Conservation (phyloP, 2,113 vertebrate species). For the Shinisaurus crocodilurus region DNA sequence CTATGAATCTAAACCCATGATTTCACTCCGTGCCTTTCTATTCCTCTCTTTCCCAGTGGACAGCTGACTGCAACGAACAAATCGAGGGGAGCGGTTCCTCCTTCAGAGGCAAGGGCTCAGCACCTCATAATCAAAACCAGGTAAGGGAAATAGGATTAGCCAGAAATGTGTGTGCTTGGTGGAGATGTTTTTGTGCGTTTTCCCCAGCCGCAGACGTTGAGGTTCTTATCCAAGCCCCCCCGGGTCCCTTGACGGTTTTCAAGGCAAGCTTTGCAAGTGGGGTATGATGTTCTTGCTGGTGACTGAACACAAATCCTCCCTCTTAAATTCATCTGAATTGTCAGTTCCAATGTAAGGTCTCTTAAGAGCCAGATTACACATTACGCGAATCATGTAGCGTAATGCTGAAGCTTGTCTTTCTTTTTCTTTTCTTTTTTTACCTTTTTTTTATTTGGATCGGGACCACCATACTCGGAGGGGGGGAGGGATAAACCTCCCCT, state of each 20-base stretch:
- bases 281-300: not conserved
- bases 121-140: slow-evolving; percentile 77
- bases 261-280: not conserved
- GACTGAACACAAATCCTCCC: not conserved
- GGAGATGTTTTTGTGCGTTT: not conserved
- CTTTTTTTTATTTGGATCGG: no score
- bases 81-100: slow-evolving; percentile 88
- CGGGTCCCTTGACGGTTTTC: not conserved
- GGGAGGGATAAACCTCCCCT: no score
- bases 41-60: slow-evolving; percentile 85
- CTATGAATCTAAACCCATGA: not conserved
- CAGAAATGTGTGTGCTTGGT: not conserved
- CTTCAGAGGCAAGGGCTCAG: slow-evolving; percentile 83
- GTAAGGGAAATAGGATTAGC: slow-evolving; percentile 68
- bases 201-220: no score
- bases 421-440: no score
- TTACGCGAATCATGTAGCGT: no score
- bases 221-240: no score
- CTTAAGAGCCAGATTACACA: no score
- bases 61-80: slow-evolving; percentile 87
- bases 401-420: no score
- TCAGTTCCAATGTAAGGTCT: not conserved
- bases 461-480: no score
- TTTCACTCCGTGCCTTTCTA: slow-evolving; percentile 49
- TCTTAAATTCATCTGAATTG: not conserved